A percentile compares a stretch with the other conserved stretches of the same genome.
phyloP scores from a whole-genome alignment of 2,797 vertebrate species.

The Stomatorhinus walkeri region DNA sequence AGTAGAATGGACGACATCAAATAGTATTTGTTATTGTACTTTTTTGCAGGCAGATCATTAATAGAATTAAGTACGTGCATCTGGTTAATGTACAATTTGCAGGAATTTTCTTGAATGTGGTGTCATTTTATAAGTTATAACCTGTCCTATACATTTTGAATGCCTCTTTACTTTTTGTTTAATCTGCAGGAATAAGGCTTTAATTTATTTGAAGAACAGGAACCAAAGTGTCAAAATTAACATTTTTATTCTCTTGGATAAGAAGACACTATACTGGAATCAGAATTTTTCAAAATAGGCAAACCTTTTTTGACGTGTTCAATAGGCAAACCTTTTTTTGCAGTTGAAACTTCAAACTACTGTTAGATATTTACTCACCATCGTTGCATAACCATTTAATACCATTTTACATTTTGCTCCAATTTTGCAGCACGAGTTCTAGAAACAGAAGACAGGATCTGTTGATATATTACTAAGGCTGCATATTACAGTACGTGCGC shows the following conservation, averaged over 20 bases:
- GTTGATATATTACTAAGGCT: neutral
- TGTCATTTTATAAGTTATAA: neutral
- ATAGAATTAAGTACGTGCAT: neutral
- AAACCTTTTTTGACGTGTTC: constrained; percentile 3
- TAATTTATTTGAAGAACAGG: neutral
- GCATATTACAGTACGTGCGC: neutral
- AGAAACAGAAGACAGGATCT: neutral
- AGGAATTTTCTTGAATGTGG: neutral
- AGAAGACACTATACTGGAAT: neutral
- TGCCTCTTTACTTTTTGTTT: neutral
- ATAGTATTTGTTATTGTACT: neutral
- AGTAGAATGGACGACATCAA: neutral
- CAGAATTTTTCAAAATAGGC: neutral
- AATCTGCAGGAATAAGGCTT: neutral
- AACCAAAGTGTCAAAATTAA: neutral
- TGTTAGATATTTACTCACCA: neutral
- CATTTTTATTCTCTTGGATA: neutral
- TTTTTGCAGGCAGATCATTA: neutral
- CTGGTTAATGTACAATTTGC: neutral
- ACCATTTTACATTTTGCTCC: neutral
- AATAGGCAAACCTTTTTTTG: neutral
- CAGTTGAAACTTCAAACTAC: neutral
- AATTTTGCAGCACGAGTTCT: neutral
- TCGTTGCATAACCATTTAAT: neutral
- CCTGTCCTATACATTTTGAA: no score